phyloP scores from a whole-genome alignment of 1,140 invertebrate species.

The Amyelois transitella region DNA sequence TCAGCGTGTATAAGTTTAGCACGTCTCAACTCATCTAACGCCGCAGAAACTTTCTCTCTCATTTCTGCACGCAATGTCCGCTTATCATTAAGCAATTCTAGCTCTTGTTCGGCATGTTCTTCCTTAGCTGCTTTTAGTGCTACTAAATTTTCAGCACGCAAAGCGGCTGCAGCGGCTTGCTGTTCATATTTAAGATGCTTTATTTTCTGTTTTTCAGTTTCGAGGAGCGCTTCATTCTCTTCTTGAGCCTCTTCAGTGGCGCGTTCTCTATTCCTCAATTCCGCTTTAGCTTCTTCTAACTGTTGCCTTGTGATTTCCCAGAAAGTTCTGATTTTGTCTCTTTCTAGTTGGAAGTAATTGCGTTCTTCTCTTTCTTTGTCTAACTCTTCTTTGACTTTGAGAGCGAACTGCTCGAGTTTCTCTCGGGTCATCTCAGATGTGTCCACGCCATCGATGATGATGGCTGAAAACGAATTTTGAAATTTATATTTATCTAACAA shows the following conservation, averaged over 20 bases:
- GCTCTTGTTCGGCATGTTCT: conserved; percentile 82
- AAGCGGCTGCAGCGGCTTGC: conserved; percentile 86
- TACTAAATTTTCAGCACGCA: conserved; percentile 75
- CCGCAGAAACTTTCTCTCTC: conserved; percentile 81
- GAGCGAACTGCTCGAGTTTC: conserved; percentile 91
- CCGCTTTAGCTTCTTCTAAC: conserved; percentile 85
- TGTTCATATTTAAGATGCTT: conserved; percentile 95
- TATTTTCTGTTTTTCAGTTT: conserved; percentile 93
- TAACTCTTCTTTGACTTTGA: conserved; percentile 91
- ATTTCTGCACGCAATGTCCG: conserved; percentile 82
- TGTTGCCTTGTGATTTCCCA: conserved; percentile 92
- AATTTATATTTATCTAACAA: too few relatives aligned
- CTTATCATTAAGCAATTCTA: conserved; percentile 86
- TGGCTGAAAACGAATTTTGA: conserved; percentile 65
- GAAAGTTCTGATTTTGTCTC: conserved; percentile 94
- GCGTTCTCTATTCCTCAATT: conserved; percentile 88
- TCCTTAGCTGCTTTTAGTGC: conserved; percentile 67
- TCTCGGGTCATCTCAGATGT: conserved; percentile 95
- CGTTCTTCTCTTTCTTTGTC: conserved; percentile 95
- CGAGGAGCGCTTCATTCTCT: conserved; percentile 89
- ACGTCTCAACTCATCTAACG: conserved; percentile 72
- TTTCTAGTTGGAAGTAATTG: conserved; percentile 96
- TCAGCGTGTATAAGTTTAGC: conserved; percentile 68
- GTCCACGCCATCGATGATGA: conserved; percentile 91
- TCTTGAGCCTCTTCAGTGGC: conserved; percentile 91